Evolutionary conservation across 2,888 invertebrate genomes (phyloP), one percentile per base, ranked within the genome.

Genomic region (Piscicola geometra): DNA sequence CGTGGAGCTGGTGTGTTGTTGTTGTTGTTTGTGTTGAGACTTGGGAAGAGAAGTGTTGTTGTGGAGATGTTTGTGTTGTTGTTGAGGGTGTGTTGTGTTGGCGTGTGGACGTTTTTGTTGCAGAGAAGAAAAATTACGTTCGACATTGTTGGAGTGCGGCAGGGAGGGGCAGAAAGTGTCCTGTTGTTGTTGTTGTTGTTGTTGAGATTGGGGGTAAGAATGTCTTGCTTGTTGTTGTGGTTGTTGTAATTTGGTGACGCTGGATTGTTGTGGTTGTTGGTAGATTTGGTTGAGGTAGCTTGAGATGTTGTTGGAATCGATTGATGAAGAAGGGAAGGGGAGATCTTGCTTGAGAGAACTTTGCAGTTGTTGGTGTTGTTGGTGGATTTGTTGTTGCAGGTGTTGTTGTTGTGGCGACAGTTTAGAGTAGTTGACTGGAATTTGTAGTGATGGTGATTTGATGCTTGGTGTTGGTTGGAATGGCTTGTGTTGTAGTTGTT

Each of bases 351-450:
- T 41, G 15, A 56, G 25, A 21, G 60, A 25, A 21, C 60, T 56
- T 25, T 56, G 60, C n/a, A 56, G 60, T 67, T 67, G 67, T 32
- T 67, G 67, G 32, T 67, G 67, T 67, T 33, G 67, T 67, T 35
- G 33, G 35, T 67, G 67, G 67, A 33, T 32, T 32, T 32, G 32
- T 28, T 67, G 67, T 32, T 67, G 67, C 15, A 32, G 33, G 5
- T 67, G 67, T 67, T 67, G 67, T 32, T 67, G 67, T 21, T 30
- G 28, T 30, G 32, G 32, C 30, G 32, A 67, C 3, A 33, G 67
- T 67, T 67, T 33, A 3, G 32, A 35, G 32, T 67, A 35, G 15
- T 67, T 32, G 33, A 21, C 2, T 28, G 15, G 67, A 21, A 67
- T 12, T 67, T 67, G 28, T 67, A 21, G 33, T 2, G 67, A 35